phyloP scores from a whole-genome alignment of 1,140 invertebrate genomes.

The Musca domestica region DNA sequence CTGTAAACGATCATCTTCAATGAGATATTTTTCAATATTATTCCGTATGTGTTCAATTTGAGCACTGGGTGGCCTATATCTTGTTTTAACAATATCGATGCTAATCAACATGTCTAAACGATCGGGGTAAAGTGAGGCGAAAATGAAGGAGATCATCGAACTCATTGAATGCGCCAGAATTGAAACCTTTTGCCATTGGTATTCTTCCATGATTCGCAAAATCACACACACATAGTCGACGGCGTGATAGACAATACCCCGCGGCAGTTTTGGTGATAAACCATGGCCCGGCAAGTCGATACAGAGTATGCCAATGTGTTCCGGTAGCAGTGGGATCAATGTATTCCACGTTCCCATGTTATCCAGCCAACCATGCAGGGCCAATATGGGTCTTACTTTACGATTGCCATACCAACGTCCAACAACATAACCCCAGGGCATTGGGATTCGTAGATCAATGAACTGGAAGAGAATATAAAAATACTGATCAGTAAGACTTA shows the following conservation, averaged over 20 bases:
- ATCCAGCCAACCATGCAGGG: constrained; percentile 75
- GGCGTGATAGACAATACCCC: constrained; percentile 62
- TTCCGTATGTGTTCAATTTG: constrained; percentile 44
- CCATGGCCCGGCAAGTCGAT: constrained; percentile 74
- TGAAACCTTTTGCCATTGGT: constrained; percentile 68
- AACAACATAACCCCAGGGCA: constrained; percentile 66
- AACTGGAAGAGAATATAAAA: constrained; percentile 40
- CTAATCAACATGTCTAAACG: constrained; percentile 63
- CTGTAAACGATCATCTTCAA: constrained; percentile 44
- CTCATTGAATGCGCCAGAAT: constrained; percentile 70
- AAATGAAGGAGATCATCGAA: constrained; percentile 60
- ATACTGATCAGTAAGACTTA: not conserved
- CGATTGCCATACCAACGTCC: constrained; percentile 69
- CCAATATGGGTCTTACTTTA: constrained; percentile 64
- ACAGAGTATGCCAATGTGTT: constrained; percentile 63
- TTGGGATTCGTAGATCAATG: constrained; percentile 65
- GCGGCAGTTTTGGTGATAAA: constrained; percentile 65
- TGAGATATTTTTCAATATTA: constrained; percentile 45
- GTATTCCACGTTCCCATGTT: constrained; percentile 73
- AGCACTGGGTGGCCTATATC: constrained; percentile 44
- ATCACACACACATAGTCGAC: constrained; percentile 61
- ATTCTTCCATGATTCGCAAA: constrained; percentile 62
- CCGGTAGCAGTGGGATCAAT: constrained; percentile 62
- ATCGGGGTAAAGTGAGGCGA: constrained; percentile 60
- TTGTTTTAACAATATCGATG: constrained; percentile 62